Base-by-base conservation (phyloP, 2,797 vertebrate species). In the Danio jaintianensis region DNA sequence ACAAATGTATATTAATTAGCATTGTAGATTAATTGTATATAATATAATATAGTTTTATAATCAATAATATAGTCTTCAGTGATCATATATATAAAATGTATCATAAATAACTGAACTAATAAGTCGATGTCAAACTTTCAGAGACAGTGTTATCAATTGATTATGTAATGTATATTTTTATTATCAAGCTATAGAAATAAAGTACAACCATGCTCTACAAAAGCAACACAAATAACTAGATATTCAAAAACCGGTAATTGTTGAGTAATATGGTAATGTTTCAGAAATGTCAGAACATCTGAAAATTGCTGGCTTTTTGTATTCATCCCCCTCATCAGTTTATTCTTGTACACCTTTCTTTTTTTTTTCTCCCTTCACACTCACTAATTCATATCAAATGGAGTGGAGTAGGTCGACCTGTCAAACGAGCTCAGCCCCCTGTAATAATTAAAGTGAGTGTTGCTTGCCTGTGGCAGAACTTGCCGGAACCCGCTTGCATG, bases 361-460 rank as follows among this genome's bases (percentile, higher is more conserved):
- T n/a, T 2, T n/a, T 63, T 52, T 79, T 22, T 12, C 75, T 20
- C 48, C 50, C 76, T 78, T 55, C 70, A 72, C 75, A 80, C 73
- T 22, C 36, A 76, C 72, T 85, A 78, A 81, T 86, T 83, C 43
- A 12, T 82, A 85, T 84, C 82, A 70, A 67, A 73, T 84, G 83
- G 80, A 80, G 82, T 66, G 61, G 85, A 74, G 48, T 83, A 45
- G 74, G 82, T 62, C 80, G 79, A 85, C 67, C 86, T 80, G 89
- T 87, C 87, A 82, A 86, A 67, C 81, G 69, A 16, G 73, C 67
- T 79, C 79, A 66, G 62, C 83, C 84, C 77, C 70, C 73, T 78
- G 83, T 77, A 85, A 58, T 88, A 86, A 89, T 89, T 86, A 90
- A 82, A 84, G 40, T 68, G 20, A 10, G 83, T 52, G 78, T 47